These are phyloP conservation scores for Sula dactylatra DNA, from an alignment of 2,113 vertebrate genomes.

Conservation along the genomic window DNA sequence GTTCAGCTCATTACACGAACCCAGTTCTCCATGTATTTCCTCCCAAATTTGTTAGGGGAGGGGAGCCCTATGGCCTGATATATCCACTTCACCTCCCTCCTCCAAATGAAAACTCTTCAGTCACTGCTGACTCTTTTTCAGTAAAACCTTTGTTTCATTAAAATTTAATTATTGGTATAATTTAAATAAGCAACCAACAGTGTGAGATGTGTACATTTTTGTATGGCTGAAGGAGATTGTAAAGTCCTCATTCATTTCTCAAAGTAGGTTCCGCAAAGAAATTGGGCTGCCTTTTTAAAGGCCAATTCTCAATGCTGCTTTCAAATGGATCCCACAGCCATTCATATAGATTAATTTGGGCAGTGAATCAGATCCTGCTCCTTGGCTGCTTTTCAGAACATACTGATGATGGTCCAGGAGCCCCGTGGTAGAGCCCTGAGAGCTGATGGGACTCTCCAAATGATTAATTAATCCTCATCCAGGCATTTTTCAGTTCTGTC, in stretches of 20 bases:
- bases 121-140: constrained; percentile 30
- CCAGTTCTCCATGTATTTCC: neutral
- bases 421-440: neutral
- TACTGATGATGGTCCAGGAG: neutral
- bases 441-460: constrained; percentile 10
- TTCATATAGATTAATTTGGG: constrained; percentile 64
- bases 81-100: neutral
- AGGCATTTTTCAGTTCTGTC: constrained; percentile 28
- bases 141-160: constrained; percentile 70
- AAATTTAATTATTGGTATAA: constrained; percentile 77
- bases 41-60: neutral
- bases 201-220: constrained; percentile 56
- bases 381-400: constrained; percentile 67
- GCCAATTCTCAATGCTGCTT: constrained; percentile 63
- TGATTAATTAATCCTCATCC: constrained; percentile 69
- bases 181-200: constrained; percentile 69
- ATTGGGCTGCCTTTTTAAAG: constrained; percentile 61
- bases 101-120: constrained; percentile 49
- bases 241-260: constrained; percentile 68
- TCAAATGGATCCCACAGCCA: constrained; percentile 68
- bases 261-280: constrained; percentile 59
- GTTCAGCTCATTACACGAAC: neutral
- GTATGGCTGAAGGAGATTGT: constrained; percentile 63
- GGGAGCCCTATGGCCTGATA: neutral
- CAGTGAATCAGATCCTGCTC: constrained; percentile 65